Conservation (phyloP, 2,113 vertebrate genomes). For the Stictonetta naevosa region DNA sequence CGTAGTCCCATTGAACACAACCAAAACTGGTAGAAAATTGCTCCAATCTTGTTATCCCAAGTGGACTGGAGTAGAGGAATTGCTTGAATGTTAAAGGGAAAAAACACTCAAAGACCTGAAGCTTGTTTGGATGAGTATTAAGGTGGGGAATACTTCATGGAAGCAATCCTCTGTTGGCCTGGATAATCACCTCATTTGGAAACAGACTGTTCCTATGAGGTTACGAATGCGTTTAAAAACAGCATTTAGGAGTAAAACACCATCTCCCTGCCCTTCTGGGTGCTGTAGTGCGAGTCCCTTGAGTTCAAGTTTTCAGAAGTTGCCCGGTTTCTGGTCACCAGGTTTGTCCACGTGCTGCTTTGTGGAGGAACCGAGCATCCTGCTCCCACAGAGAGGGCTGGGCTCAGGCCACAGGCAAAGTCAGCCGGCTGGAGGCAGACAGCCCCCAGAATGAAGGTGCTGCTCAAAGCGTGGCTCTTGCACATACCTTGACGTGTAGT, state of each 20-base stretch:
- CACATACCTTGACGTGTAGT: neutral
- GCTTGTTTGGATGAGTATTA: neutral
- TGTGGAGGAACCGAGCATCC: neutral
- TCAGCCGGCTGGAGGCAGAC: neutral
- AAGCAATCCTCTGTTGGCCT: neutral
- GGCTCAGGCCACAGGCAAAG: neutral
- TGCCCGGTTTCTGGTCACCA: neutral
- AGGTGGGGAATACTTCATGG: neutral
- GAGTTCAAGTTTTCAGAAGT: neutral
- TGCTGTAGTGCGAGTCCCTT: neutral
- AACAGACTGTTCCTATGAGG: neutral
- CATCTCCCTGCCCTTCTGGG: neutral
- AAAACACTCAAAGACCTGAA: neutral
- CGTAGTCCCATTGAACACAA: neutral
- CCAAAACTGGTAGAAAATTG: neutral
- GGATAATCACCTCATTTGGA: neutral
- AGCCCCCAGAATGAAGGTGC: neutral
- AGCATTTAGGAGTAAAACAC: neutral
- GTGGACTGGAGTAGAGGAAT: neutral
- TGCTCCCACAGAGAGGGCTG: neutral
- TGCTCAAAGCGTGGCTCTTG: neutral
- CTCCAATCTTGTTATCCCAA: neutral
- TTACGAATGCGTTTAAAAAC: neutral
- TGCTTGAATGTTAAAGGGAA: neutral
- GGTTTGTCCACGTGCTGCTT: neutral